Conservation (phyloP, 2,888 invertebrate species). For the Formica aserva region DNA sequence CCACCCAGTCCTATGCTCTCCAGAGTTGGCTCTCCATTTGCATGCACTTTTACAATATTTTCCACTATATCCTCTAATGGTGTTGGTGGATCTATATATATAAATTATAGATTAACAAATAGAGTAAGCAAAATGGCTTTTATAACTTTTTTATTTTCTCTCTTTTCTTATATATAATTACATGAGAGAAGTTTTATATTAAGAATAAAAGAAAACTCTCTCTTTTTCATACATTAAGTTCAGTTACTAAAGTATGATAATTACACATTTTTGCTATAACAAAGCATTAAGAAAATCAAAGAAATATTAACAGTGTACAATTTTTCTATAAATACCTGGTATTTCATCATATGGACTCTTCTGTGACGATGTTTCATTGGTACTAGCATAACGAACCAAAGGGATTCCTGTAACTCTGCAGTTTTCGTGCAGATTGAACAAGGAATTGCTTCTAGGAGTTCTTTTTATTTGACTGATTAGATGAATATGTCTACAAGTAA, state of each 20-base stretch:
- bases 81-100: constrained; percentile 75
- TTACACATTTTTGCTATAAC: not conserved
- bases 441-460: not conserved
- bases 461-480: constrained; percentile 42
- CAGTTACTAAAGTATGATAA: not conserved
- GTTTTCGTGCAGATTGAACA: constrained; percentile 36
- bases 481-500: constrained; percentile 63
- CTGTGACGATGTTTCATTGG: constrained; percentile 42
- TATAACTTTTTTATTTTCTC: not conserved
- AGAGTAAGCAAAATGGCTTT: constrained; percentile 29
- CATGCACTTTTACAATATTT: constrained; percentile 45
- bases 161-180: not conserved
- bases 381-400: constrained; percentile 75
- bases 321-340: constrained; percentile 45
- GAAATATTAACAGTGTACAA: not conserved
- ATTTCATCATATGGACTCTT: constrained; percentile 41
- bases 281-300: not conserved
- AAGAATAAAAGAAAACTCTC: not conserved
- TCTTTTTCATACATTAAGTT: not conserved
- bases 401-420: constrained; percentile 60
- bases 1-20: constrained; percentile 94
- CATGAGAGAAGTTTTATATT: not conserved
- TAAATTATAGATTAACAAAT: constrained; percentile 28
- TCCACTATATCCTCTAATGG: constrained; percentile 73
- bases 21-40: constrained; percentile 91